phyloP scores from a whole-genome alignment of 1,140 invertebrate species.

The Sycophaga agraensis region DNA sequence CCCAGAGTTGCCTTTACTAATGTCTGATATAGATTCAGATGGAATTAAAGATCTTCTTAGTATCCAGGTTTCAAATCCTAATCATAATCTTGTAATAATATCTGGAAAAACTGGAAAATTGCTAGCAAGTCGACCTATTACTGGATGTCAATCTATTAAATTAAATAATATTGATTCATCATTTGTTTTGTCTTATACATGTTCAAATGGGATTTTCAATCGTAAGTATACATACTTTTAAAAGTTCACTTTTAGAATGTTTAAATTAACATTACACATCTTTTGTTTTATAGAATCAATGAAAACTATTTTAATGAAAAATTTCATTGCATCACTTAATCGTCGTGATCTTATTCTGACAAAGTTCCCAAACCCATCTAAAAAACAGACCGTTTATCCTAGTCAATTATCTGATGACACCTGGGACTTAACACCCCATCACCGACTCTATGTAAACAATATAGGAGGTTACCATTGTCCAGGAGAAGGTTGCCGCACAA shows the following conservation, averaged over 20 bases:
- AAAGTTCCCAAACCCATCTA: background rate
- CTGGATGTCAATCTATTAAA: constrained; percentile 54
- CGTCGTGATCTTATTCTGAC: background rate
- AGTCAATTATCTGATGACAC: constrained; percentile 29
- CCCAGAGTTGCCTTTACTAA: constrained; percentile 69
- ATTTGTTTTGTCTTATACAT: constrained; percentile 45
- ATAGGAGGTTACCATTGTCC: constrained; percentile 67
- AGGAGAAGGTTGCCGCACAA: constrained; percentile 62
- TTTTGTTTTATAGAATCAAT: constrained; percentile 35
- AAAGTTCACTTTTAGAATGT: background rate
- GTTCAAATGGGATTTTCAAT: constrained; percentile 28
- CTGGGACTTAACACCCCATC: constrained; percentile 43
- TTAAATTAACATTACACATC: no score
- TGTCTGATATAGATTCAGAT: constrained; percentile 73
- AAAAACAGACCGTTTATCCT: background rate
- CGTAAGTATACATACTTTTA: constrained; percentile 9
- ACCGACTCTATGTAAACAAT: constrained; percentile 64
- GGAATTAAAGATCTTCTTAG: constrained; percentile 67
- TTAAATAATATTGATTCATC: constrained; percentile 54
- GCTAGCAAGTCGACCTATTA: constrained; percentile 37
- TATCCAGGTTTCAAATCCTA: constrained; percentile 56
- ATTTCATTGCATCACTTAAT: constrained; percentile 37
- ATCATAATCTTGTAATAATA: constrained; percentile 63
- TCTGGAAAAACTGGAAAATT: constrained; percentile 65
- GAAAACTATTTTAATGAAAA: constrained; percentile 35